Evolutionary conservation across 2,113 vertebrate genomes (phyloP).

Genomic region (Dermatemys mawii): DNA sequence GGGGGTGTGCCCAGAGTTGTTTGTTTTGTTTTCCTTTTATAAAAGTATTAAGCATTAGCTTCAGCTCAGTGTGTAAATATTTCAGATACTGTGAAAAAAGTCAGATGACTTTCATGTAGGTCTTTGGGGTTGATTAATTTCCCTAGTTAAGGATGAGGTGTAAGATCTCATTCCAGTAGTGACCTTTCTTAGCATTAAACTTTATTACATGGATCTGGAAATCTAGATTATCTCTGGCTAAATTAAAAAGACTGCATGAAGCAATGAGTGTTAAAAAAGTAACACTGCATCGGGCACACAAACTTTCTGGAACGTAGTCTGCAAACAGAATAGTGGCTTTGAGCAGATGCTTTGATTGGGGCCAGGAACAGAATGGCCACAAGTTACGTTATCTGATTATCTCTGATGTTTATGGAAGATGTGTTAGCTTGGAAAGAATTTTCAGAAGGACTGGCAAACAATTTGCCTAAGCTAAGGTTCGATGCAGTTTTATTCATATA

Average conservation of each 20-base stretch:
- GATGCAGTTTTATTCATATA: conserved; percentile 51
- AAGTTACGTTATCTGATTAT: conserved; percentile 47
- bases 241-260: conserved; percentile 30
- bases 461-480: conserved; percentile 24
- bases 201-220: background rate
- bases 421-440: conserved; percentile 71
- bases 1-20: background rate
- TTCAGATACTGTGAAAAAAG: background rate
- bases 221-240: conserved; percentile 24
- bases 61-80: background rate
- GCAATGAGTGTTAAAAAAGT: conserved; percentile 16
- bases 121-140: background rate
- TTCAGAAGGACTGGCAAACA: conserved; percentile 64
- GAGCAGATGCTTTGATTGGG: conserved; percentile 36
- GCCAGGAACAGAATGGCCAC: conserved; percentile 44
- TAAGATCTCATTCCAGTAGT: background rate
- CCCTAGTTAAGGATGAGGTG: background rate
- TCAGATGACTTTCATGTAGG: background rate
- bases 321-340: conserved; percentile 33
- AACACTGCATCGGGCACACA: conserved; percentile 26
- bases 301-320: conserved; percentile 39
- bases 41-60: background rate
- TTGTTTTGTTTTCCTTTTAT: background rate
- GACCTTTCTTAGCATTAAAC: background rate
- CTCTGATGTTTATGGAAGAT: conserved; percentile 56